A percentile compares a stretch with the other conserved stretches of the same genome.
Evolutionary conservation across 2,888 invertebrate species (phyloP).

Genomic region (Apodemia zela): DNA sequence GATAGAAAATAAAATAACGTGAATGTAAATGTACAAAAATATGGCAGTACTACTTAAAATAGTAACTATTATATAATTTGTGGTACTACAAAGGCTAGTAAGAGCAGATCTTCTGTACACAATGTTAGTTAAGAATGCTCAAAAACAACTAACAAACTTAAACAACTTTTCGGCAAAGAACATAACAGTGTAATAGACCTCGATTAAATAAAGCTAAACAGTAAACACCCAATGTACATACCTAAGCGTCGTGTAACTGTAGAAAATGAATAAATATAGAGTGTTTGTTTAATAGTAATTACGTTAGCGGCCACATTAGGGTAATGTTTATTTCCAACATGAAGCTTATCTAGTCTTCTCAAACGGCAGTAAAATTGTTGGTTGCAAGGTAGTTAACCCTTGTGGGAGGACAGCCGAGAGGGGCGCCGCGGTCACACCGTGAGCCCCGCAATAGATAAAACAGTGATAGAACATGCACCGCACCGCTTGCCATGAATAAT

Average conservation of each 20-base stretch:
- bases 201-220: conserved; percentile 8
- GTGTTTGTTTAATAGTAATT: conserved; percentile 53
- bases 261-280: conserved; percentile 37
- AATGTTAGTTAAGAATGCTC: neutral
- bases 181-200: conserved; percentile 6
- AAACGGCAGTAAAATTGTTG: conserved; percentile 72
- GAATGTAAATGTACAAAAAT: neutral
- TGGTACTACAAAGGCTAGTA: neutral
- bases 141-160: neutral
- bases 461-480: conserved; percentile 82
- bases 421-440: conserved; percentile 49
- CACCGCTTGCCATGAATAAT: conserved; percentile 76
- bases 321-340: conserved; percentile 70
- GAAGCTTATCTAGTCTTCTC: conserved; percentile 72
- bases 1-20: too few relatives aligned
- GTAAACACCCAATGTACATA: neutral
- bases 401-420: conserved; percentile 48
- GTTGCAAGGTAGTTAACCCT: conserved; percentile 76
- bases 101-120: neutral
- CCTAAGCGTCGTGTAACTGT: conserved; percentile 28
- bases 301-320: conserved; percentile 61
- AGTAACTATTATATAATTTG: too few relatives aligned
- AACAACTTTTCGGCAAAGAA: neutral
- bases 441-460: conserved; percentile 79
- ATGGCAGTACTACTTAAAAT: neutral